These are phyloP conservation scores for Camptogramma bilineatum DNA, from an alignment of 2,888 invertebrate genomes.

Conservation along the genomic window DNA sequence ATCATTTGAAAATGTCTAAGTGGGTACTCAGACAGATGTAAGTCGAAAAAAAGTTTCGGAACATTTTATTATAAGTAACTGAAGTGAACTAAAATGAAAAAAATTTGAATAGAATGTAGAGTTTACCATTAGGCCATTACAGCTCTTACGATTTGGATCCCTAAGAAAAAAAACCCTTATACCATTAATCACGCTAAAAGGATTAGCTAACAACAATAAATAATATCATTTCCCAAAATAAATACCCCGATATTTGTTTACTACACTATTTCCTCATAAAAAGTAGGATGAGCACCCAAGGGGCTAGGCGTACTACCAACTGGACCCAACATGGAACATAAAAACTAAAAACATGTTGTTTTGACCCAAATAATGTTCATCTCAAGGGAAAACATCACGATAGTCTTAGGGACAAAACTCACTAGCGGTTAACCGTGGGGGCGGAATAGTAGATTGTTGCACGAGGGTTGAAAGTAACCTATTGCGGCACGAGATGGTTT, in stretches of 20 bases:
- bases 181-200: not conserved
- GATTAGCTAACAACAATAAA: constrained; percentile 21
- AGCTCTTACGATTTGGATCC: not conserved
- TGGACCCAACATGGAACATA: constrained; percentile 3
- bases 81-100: too few relatives aligned
- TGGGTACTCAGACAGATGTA: too few relatives aligned
- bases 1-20: too few relatives aligned
- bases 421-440: too few relatives aligned
- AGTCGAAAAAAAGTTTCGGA: too few relatives aligned
- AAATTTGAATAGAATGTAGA: too few relatives aligned
- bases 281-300: constrained; percentile 8
- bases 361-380: constrained; percentile 1
- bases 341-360: not conserved
- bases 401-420: too few relatives aligned
- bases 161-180: not conserved
- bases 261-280: constrained; percentile 3
- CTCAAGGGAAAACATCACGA: constrained; percentile 1
- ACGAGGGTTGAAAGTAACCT: too few relatives aligned
- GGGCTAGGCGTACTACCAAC: not conserved
- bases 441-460: too few relatives aligned
- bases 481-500: too few relatives aligned
- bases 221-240: constrained; percentile 11
- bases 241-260: constrained; percentile 21
- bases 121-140: too few relatives aligned
- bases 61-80: too few relatives aligned